These are phyloP conservation scores for Montipora capricornis DNA, from an alignment of 64 coral and sea anemone genomes.

Conservation along the genomic window DNA sequence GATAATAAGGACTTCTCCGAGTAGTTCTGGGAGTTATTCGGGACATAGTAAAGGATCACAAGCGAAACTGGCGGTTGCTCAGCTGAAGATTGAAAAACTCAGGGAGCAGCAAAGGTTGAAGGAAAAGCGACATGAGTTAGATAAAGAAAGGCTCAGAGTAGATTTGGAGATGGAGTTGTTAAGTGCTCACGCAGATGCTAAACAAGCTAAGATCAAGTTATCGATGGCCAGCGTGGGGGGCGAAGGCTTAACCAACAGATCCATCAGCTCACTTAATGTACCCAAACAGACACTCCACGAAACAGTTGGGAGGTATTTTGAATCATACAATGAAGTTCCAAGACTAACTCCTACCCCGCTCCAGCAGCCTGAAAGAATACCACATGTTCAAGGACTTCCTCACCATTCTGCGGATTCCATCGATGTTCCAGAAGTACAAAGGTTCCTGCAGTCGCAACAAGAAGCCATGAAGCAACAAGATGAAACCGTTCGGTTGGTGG, in stretches of 20 bases:
- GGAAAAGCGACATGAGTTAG: too few relatives aligned
- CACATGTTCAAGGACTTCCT: too few relatives aligned
- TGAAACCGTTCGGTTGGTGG: slow-evolving; percentile 3
- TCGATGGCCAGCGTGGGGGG: too few relatives aligned
- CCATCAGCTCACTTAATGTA: background rate
- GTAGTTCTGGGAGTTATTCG: background rate
- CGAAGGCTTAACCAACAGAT: background rate
- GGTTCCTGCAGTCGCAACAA: background rate
- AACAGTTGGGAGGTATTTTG: background rate
- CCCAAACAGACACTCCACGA: background rate
- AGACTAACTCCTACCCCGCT: background rate
- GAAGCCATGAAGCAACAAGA: background rate
- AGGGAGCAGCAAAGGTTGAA: too few relatives aligned
- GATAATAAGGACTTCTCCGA: background rate
- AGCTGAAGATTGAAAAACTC: too few relatives aligned
- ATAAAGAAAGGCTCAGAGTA: too few relatives aligned
- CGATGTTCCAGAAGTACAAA: background rate
- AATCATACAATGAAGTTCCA: background rate
- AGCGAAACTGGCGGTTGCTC: background rate
- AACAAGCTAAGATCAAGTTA: background rate
- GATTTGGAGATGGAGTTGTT: too few relatives aligned
- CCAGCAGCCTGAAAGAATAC: background rate
- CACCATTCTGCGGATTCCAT: background rate
- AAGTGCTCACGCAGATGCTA: too few relatives aligned
- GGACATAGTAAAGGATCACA: background rate